Conservation (phyloP, 2,888 invertebrate species). For the Polylopha cassiicola region DNA sequence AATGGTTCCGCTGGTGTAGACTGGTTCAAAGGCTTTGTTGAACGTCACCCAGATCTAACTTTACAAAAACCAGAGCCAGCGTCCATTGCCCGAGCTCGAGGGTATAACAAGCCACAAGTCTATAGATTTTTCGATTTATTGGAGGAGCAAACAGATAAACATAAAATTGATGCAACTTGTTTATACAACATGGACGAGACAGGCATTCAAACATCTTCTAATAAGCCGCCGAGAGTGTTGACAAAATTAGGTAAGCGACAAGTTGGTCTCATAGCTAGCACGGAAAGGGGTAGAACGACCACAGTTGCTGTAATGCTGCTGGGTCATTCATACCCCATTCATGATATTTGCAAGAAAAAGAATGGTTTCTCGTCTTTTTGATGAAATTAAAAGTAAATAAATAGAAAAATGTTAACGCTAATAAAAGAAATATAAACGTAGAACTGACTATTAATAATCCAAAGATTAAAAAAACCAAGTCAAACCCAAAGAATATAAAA, state of each 20-base stretch:
- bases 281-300: constrained; percentile 18
- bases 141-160: constrained; percentile 4
- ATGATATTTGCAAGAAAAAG: constrained; percentile 16
- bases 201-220: constrained; percentile 20
- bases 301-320: constrained; percentile 27
- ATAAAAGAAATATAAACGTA: no score
- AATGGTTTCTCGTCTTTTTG: constrained; percentile 19
- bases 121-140: constrained; percentile 15
- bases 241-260: constrained; percentile 13
- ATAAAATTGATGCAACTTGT: constrained; percentile 15
- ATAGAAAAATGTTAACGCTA: no score
- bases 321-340: constrained; percentile 18
- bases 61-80: constrained; percentile 9
- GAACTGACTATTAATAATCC: no score
- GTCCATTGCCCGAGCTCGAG: constrained; percentile 15
- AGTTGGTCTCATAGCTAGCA: constrained; percentile 12
- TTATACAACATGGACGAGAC: constrained; percentile 22
- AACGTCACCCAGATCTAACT: constrained; percentile 5
- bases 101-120: constrained; percentile 18
- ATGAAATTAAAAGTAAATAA: constrained; percentile 28
- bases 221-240: constrained; percentile 19
- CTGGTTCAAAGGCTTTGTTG: constrained; percentile 7
- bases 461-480: no score
- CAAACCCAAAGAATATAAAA: no score
- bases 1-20: constrained; percentile 29